Percentiles rank a stretch among this genome's conserved stretches.
phyloP scores from a whole-genome alignment of 1,140 invertebrate genomes.

The Heliothis subflexa region DNA sequence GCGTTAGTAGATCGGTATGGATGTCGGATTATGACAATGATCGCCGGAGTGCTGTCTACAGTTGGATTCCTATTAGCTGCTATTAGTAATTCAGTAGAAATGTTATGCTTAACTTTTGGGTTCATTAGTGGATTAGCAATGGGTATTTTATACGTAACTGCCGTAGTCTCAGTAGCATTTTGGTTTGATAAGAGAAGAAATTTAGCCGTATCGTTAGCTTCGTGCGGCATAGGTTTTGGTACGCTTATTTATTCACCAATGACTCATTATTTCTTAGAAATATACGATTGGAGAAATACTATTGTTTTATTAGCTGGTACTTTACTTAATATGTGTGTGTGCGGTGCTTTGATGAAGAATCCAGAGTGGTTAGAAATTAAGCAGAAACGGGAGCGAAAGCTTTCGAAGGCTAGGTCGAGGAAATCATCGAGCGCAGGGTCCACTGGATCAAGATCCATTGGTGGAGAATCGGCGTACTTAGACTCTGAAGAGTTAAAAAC shows the following conservation, averaged over 20 bases:
- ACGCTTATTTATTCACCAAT: constrained; percentile 94
- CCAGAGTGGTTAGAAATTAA: constrained; percentile 89
- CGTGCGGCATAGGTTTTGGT: constrained; percentile 80
- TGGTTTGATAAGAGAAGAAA: constrained; percentile 97
- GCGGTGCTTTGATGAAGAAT: constrained; percentile 94
- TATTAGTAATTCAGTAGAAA: constrained; percentile 89
- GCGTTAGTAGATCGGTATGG: constrained; percentile 95
- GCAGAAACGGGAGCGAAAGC: constrained; percentile 66
- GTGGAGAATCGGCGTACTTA: constrained; percentile 73
- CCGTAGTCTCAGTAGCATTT: constrained; percentile 96
- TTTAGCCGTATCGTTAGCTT: constrained; percentile 90
- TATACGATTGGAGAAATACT: constrained; percentile 94
- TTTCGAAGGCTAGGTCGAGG: constrained; percentile 65
- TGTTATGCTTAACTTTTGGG: constrained; percentile 94
- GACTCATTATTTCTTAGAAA: constrained; percentile 89
- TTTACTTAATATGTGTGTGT: constrained; percentile 95
- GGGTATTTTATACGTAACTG: constrained; percentile 94
- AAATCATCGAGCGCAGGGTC: constrained; percentile 73
- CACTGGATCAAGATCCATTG: constrained; percentile 70
- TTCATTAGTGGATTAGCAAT: constrained; percentile 94
- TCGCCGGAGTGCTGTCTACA: constrained; percentile 91
- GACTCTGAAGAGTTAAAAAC: constrained; percentile 72
- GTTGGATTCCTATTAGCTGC: constrained; percentile 92
- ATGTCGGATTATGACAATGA: constrained; percentile 93
- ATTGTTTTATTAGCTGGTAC: constrained; percentile 92